Conservation (phyloP, 2,797 vertebrate genomes). For the Prionace glauca region DNA sequence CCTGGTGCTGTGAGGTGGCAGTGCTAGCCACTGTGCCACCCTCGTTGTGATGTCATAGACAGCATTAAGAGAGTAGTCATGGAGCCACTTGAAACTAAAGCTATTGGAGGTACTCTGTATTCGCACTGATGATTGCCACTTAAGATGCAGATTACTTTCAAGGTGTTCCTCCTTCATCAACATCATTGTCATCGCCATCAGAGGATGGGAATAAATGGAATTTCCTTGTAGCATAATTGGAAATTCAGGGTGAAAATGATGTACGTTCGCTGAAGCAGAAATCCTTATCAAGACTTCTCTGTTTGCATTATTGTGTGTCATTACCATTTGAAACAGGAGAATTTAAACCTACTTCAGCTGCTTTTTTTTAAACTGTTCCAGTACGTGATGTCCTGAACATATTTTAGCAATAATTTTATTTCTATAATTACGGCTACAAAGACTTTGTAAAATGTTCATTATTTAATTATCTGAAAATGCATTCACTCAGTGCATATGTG, state of each 20-base stretch:
- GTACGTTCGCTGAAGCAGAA: neutral
- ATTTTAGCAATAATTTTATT: neutral
- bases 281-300: neutral
- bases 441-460: neutral
- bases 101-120: neutral
- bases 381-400: neutral
- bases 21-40: no score
- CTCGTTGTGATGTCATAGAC: neutral
- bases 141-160: neutral
- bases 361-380: neutral
- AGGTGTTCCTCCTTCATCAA: neutral
- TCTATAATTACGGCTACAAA: neutral
- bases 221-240: neutral
- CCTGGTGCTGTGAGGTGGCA: no score
- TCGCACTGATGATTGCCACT: neutral
- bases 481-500: neutral
- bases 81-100: neutral
- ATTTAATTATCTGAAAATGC: constrained; percentile 18
- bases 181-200: neutral
- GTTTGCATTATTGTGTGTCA: neutral
- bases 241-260: neutral
- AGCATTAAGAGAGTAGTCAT: neutral
- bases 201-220: neutral
- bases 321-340: neutral
- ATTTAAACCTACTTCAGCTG: neutral